phyloP scores from a whole-genome alignment of 2,797 vertebrate genomes.

The Chrosomus eos region DNA sequence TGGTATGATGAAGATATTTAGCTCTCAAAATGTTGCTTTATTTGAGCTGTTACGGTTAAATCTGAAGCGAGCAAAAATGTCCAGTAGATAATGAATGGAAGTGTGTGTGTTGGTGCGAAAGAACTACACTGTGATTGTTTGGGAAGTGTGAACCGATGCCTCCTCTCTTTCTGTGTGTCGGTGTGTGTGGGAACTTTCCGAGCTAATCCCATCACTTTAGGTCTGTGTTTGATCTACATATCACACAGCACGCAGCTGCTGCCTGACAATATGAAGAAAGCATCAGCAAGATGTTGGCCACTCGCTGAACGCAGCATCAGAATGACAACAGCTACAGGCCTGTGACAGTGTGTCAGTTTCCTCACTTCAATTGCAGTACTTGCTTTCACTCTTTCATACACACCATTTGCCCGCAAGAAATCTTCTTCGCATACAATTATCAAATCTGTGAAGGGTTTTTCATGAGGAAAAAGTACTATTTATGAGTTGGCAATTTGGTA shows the following conservation, averaged over 20 bases:
- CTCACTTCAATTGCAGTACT: slow-evolving; percentile 12
- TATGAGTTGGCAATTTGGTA: background rate
- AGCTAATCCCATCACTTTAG: slow-evolving; percentile 50
- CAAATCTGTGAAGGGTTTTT: background rate
- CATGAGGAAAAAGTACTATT: background rate
- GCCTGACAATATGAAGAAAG: slow-evolving; percentile 68
- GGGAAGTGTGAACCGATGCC: slow-evolving; percentile 9
- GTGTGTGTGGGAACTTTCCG: slow-evolving; percentile 57
- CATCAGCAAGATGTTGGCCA: slow-evolving; percentile 71
- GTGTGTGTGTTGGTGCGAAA: slow-evolving; percentile 3
- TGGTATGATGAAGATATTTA: slow-evolving; percentile 2
- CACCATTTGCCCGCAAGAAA: background rate
- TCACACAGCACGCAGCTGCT: slow-evolving; percentile 72
- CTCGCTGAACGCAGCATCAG: background rate
- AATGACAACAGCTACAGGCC: background rate
- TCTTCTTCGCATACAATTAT: background rate
- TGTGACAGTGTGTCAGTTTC: slow-evolving; percentile 22
- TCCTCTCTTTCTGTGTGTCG: slow-evolving; percentile 21
- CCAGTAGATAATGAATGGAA: slow-evolving; percentile 13
- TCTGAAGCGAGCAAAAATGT: background rate
- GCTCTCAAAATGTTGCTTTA: background rate
- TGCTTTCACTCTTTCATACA: background rate
- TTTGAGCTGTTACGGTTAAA: background rate
- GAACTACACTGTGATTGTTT: slow-evolving; percentile 14
- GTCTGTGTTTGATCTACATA: slow-evolving; percentile 65